Evolutionary conservation across 1,140 invertebrate species (phyloP).

Genomic region (Pissodes strobi): DNA sequence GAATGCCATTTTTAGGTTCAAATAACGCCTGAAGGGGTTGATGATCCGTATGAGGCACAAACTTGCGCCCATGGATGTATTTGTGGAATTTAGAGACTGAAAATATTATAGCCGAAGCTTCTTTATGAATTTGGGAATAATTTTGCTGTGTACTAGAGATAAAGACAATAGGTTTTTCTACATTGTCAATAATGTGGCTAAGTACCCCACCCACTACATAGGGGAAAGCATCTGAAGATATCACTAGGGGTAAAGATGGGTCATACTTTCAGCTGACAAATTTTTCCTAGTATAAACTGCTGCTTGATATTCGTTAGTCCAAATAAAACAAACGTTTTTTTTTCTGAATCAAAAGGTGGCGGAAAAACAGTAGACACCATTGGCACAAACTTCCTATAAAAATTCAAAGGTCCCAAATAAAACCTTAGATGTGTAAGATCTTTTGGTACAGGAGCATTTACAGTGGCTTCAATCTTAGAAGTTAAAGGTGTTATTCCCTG

Average conservation of each 20-base stretch:
- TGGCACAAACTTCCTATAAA: no score
- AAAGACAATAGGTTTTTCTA: conserved; percentile 53
- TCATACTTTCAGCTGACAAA: background rate
- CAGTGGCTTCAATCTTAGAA: background rate
- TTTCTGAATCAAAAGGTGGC: background rate
- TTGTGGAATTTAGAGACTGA: no score
- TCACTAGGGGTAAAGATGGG: background rate
- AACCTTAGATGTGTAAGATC: background rate
- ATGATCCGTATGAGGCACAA: background rate
- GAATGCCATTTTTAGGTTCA: background rate
- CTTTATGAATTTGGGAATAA: no score
- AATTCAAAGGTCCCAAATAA: background rate
- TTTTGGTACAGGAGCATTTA: background rate
- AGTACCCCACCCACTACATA: conserved; percentile 18
- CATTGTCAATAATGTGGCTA: conserved; percentile 21
- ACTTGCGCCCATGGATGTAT: background rate
- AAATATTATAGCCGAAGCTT: no score
- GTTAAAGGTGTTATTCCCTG: background rate
- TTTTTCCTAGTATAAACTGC: background rate
- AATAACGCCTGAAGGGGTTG: background rate
- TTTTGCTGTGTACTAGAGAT: conserved; percentile 52
- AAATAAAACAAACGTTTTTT: background rate
- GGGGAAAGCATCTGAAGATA: conserved; percentile 13
- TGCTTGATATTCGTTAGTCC: background rate
- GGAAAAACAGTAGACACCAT: background rate